These are phyloP conservation scores for Diadema setosum DNA, from an alignment of 35 echinoderm and acorn worm species.

Conservation along the genomic window DNA sequence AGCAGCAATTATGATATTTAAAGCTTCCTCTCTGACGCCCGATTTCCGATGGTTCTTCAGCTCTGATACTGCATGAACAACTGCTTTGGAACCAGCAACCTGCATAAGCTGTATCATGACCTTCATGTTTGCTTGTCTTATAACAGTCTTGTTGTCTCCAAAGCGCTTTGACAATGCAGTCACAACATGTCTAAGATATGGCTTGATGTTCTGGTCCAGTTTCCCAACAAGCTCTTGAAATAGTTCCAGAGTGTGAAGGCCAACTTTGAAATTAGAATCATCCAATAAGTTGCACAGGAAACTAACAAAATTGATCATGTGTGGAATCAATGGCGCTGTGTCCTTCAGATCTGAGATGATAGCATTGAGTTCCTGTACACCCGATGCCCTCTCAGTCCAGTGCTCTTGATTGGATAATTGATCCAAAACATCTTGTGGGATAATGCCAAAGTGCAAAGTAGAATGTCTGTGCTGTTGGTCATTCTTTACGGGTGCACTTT, in stretches of 20 bases:
- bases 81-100: conserved; percentile 64
- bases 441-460: conserved; percentile 69
- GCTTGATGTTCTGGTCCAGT: conserved; percentile 76
- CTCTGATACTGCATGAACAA: conserved; percentile 72
- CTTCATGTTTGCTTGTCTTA: conserved; percentile 93
- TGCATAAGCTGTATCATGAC: conserved; percentile 98
- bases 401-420: conserved; percentile 75
- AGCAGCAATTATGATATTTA: conserved; percentile 86
- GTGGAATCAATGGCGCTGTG: conserved; percentile 32
- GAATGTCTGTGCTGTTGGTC: no score
- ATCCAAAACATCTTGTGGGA: conserved; percentile 59
- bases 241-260: conserved; percentile 71
- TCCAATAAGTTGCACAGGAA: conserved; percentile 96
- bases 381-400: conserved; percentile 77
- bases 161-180: conserved; percentile 89
- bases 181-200: conserved; percentile 72
- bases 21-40: conserved; percentile 83
- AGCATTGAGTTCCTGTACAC: conserved; percentile 65
- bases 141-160: conserved; percentile 93
- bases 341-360: conserved; percentile 49
- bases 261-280: conserved; percentile 95
- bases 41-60: conserved; percentile 84
- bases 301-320: conserved; percentile 79
- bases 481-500: conserved; percentile 11
- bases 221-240: conserved; percentile 70